A percentile compares a stretch with the other conserved stretches of the same genome.
These are phyloP conservation scores for Cephalopholis sonnerati DNA, from an alignment of 2,113 vertebrate genomes.

Conservation along the genomic window DNA sequence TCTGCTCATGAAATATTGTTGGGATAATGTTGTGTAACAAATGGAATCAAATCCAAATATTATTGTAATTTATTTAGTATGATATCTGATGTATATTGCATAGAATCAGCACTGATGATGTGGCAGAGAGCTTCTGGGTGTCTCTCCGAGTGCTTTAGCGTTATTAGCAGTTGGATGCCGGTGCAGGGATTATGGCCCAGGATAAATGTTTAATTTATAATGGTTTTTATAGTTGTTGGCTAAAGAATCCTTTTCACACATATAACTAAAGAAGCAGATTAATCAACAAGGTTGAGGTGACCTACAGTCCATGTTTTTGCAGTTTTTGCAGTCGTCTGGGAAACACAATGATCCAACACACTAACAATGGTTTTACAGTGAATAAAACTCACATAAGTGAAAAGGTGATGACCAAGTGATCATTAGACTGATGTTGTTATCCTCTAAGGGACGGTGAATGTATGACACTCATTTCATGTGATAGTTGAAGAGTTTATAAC, in stretches of 20 bases:
- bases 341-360: constrained; percentile 6
- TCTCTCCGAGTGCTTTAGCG: constrained; percentile 30
- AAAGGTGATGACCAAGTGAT: constrained; percentile 13
- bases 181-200: constrained; percentile 33
- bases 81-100: constrained; percentile 10
- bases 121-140: constrained; percentile 16
- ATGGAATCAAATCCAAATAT: constrained; percentile 30
- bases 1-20: constrained; percentile 50
- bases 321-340: constrained; percentile 7
- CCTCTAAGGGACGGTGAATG: constrained; percentile 21
- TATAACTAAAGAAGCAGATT: constrained; percentile 28
- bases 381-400: constrained; percentile 20
- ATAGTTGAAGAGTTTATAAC: not conserved
- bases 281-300: constrained; percentile 35
- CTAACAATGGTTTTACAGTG: constrained; percentile 21
- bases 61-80: constrained; percentile 30
- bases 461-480: constrained; percentile 6
- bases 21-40: constrained; percentile 14
- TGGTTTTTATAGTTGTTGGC: constrained; percentile 61
- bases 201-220: constrained; percentile 65
- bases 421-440: constrained; percentile 47
- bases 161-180: constrained; percentile 37
- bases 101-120: not conserved
- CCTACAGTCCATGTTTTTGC: constrained; percentile 13
- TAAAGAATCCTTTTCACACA: constrained; percentile 36